Evolutionary conservation across 2,113 vertebrate genomes (phyloP).

Genomic region (Oreochromis spilurus): DNA sequence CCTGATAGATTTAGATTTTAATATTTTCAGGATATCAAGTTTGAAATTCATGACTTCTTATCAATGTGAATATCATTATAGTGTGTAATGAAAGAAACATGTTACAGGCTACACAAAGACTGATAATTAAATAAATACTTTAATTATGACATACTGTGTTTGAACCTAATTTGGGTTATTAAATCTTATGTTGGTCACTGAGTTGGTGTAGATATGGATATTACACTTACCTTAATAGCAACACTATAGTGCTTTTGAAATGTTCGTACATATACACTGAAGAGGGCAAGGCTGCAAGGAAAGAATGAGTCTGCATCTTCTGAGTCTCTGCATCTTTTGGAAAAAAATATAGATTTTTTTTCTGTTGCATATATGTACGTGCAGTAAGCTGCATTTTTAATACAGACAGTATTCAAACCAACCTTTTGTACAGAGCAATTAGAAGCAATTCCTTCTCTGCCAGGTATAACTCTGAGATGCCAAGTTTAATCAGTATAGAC

Average conservation of each 20-base stretch:
- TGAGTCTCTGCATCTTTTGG: constrained; percentile 72
- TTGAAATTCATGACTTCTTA: neutral
- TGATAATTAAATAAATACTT: neutral
- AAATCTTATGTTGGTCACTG: neutral
- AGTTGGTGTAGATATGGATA: neutral
- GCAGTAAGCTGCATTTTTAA: neutral
- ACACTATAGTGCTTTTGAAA: constrained; percentile 54
- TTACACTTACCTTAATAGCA: constrained; percentile 59
- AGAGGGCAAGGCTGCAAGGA: constrained; percentile 76
- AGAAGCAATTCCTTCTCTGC: constrained; percentile 52
- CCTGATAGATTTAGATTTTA: neutral
- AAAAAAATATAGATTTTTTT: neutral
- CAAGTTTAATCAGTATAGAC: constrained; percentile 59
- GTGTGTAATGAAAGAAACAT: neutral
- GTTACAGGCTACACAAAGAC: neutral
- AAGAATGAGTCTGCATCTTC: constrained; percentile 66
- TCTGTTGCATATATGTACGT: neutral
- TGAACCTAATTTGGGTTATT: neutral
- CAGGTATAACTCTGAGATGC: constrained; percentile 57
- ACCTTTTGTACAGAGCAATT: constrained; percentile 69
- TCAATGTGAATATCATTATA: neutral
- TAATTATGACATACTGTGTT: neutral
- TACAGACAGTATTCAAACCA: neutral
- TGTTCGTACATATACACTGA: constrained; percentile 55
- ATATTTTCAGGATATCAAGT: neutral